phyloP scores from a whole-genome alignment of 2,797 vertebrate species.

The Coendou prehensilis region DNA sequence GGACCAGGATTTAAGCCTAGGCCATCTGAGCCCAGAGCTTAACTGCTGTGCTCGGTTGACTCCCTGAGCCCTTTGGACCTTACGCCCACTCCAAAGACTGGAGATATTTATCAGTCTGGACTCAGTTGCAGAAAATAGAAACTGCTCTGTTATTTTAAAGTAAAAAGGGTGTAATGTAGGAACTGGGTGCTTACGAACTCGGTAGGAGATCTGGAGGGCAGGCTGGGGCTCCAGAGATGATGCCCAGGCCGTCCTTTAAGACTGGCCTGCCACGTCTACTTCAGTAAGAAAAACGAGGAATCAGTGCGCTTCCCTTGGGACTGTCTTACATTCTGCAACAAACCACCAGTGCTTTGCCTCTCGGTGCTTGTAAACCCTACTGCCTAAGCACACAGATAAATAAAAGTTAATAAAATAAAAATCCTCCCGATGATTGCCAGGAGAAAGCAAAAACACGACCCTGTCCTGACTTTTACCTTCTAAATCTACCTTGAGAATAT shows the following conservation, averaged over 20 bases:
- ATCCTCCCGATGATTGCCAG: neutral
- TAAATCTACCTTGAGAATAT: neutral
- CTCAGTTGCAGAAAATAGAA: slow-evolving; percentile 64
- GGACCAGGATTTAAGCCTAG: slow-evolving; percentile 34
- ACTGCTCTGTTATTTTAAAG: slow-evolving; percentile 42
- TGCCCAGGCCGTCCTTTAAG: neutral
- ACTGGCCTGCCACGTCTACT: neutral
- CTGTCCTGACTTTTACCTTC: neutral
- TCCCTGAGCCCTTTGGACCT: neutral
- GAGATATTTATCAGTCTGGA: neutral
- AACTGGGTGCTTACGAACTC: neutral
- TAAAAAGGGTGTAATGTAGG: neutral
- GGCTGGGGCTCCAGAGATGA: neutral
- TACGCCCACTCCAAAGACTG: neutral
- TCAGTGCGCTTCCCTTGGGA: neutral
- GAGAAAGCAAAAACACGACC: neutral
- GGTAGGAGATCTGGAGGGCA: neutral
- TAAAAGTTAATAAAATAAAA: neutral
- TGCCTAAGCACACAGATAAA: neutral
- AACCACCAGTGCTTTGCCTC: neutral
- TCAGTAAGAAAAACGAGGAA: neutral
- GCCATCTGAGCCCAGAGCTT: slow-evolving; percentile 63
- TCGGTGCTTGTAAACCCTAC: neutral
- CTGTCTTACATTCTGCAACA: neutral
- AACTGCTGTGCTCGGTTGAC: slow-evolving; percentile 21